Percentiles rank a stretch among this genome's conserved stretches.
These are phyloP conservation scores for Heteromormyrus szaboi DNA, from an alignment of 2,797 vertebrate genomes.

Conservation along the genomic window DNA sequence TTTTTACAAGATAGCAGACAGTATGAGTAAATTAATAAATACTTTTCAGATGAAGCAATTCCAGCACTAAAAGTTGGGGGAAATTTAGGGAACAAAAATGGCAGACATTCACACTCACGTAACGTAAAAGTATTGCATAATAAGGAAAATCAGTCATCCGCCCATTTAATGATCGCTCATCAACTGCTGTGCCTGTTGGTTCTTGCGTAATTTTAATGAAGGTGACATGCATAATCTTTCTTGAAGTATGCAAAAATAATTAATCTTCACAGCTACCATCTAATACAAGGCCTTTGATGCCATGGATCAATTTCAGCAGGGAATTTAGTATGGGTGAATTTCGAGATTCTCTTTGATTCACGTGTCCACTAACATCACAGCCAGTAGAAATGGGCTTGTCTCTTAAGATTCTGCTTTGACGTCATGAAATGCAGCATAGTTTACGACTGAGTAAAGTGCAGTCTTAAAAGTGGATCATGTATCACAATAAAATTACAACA, in stretches of 20 bases:
- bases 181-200: not conserved
- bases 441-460: not conserved
- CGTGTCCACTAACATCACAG: not conserved
- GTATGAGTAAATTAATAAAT: not conserved
- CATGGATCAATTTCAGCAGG: not conserved
- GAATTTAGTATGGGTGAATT: not conserved
- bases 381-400: not conserved
- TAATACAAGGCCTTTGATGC: not conserved
- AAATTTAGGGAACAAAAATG: not conserved
- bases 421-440: not conserved
- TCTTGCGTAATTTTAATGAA: not conserved
- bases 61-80: not conserved
- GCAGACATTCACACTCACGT: not conserved
- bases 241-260: not conserved
- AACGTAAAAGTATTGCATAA: constrained; percentile 16
- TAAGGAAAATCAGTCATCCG: not conserved
- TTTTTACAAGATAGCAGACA: not conserved
- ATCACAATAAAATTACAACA: constrained; percentile 5
- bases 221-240: constrained; percentile 12
- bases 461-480: not conserved
- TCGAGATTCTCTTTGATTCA: not conserved
- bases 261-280: not conserved
- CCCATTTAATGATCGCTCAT: not conserved
- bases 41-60: not conserved
- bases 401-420: not conserved